phyloP scores from a whole-genome alignment of 2,888 invertebrate genomes.

The Caenorhabditis plicata region DNA sequence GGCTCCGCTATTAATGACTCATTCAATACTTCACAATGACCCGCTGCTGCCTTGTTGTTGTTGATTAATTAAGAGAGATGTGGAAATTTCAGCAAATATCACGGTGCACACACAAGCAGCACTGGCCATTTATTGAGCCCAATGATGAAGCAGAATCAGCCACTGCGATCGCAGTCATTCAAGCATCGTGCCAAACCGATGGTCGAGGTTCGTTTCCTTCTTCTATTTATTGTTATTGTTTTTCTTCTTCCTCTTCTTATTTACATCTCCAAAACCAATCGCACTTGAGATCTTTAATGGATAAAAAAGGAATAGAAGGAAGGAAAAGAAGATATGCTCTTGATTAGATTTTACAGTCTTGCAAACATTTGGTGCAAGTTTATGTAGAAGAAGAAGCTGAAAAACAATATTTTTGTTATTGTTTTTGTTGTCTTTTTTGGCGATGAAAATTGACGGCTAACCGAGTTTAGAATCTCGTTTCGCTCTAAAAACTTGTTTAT shows the following conservation, averaged over 20 bases:
- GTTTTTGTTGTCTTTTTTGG: neutral
- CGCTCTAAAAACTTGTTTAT: no score
- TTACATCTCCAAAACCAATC: no score
- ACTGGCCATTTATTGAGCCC: no score
- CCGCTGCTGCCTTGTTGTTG: constrained; percentile 1
- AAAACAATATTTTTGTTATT: no score
- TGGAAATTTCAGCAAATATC: constrained; percentile 6
- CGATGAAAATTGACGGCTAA: neutral
- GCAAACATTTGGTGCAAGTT: constrained; percentile 4
- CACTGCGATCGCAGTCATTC: constrained; percentile 58
- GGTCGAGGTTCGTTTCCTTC: constrained; percentile 38
- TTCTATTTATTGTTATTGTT: no score
- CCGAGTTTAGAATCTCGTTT: neutral
- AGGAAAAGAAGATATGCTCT: no score
- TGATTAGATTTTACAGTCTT: no score
- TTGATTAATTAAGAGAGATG: constrained; percentile 8
- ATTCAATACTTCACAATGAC: constrained; percentile 1
- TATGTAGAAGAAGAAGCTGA: no score
- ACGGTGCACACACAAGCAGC: constrained; percentile 18
- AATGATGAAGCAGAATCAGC: constrained; percentile 19
- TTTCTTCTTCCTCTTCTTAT: no score
- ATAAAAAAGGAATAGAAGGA: no score
- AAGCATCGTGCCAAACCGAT: constrained; percentile 56
- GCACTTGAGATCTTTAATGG: no score
- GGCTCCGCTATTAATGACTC: no score